Base-by-base conservation (phyloP, 2,888 invertebrate genomes). In the Papilio demoleus region DNA sequence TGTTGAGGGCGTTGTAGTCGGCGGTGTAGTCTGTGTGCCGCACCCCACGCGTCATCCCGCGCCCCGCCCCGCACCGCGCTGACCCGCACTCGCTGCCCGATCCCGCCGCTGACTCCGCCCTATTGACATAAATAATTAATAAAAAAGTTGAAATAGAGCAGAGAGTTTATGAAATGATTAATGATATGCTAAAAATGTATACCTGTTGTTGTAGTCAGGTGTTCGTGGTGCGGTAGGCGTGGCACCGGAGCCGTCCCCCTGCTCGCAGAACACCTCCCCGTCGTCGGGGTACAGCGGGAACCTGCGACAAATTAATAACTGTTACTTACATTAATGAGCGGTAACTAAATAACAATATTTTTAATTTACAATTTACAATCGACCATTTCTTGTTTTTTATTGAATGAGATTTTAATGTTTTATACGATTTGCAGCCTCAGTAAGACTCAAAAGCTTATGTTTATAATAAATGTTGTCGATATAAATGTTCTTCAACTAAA, bases 141-240 rank as follows among this genome's bases (percentile, higher is more conserved):
- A 31, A 31, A 31, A 4, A 31, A 3, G 6, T n/a, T 31, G 6
- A 3, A 31, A 31, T 3, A 31, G 31, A 31, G 31, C 3, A 31
- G 31, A 31, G 31, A 24, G 22, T 2, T 19, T 11, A 2, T 11
- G 19, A 14, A 40, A 22, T 45, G 42, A 1, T 38, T 38, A 0
- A 38, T n/a, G 6, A 17, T 42, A 11, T 42, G 6, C 42, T 11
- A 11, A 36, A 36, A 42, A 42, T 42, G 17, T 17, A 11, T 45
- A 73, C 75, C 72, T 72, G 53, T 88, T 82, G 74, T 81, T 85
- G 62, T 85, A 90, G 76, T 94, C 94, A 0, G 95, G 95, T 0
- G 95, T 95, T 70, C 95, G 85, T 17, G 95, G 95, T 63, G 95
- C 95, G 14, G 95, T 95, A 73, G 95, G 95, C 71, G 95, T 95